These are phyloP conservation scores for Solenopsis invicta DNA, from an alignment of 1,140 invertebrate genomes.

Conservation along the genomic window DNA sequence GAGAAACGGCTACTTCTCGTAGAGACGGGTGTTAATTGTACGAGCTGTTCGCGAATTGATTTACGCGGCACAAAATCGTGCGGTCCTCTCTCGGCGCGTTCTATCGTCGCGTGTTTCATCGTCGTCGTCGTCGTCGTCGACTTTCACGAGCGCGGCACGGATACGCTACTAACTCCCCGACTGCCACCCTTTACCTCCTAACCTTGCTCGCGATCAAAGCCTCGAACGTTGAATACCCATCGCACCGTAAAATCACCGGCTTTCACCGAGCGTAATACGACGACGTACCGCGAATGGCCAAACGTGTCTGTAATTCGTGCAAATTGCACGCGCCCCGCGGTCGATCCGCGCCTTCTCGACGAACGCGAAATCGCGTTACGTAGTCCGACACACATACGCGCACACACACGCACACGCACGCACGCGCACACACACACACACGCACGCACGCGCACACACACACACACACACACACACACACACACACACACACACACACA, in stretches of 20 bases:
- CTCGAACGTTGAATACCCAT: constrained; percentile 10
- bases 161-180: constrained; percentile 20
- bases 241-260: constrained; percentile 68
- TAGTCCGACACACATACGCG: not conserved
- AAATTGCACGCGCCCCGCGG: constrained; percentile 65
- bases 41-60: constrained; percentile 45
- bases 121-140: constrained; percentile 24
- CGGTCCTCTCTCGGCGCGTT: not conserved
- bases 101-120: constrained; percentile 21
- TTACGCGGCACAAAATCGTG: constrained; percentile 45
- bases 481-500: too few species aligned
- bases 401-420: not conserved
- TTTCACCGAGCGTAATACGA: constrained; percentile 62
- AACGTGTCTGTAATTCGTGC: constrained; percentile 61
- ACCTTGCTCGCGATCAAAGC: constrained; percentile 47
- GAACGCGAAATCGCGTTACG: constrained; percentile 48
- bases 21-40: constrained; percentile 29
- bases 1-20: too few species aligned
- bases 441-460: too few species aligned
- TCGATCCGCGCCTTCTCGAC: constrained; percentile 1
- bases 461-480: too few species aligned
- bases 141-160: constrained; percentile 53
- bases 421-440: too few species aligned
- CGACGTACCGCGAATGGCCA: constrained; percentile 23
- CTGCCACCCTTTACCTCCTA: constrained; percentile 60